Evolutionary conservation across 2,888 invertebrate species (phyloP), one percentile per base, ranked within the genome.

Genomic region (Oscheius onirici): DNA sequence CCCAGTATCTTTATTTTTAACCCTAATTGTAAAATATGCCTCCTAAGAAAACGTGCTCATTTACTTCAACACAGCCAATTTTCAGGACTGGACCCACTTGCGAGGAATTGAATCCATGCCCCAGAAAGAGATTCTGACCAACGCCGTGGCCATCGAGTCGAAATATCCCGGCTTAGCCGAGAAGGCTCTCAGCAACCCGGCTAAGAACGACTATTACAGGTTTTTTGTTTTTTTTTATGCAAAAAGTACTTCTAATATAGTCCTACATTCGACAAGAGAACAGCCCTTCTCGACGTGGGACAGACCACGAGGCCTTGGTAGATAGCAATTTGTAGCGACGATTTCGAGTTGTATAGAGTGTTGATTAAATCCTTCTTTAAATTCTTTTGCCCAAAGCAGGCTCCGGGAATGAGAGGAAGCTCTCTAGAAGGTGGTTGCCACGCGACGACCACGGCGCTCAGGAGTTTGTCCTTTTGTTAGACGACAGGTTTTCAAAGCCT

Each of bases 261-360:
- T 3, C 84, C 83, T 46, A 79, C 79, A 24, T 85, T 81, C 76
- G 75, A 77, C 69, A 85, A 85, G 78, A 79, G 85, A 71, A 80
- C 81, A 17, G 79, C 84, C 17, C 73, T 72, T 49, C 75, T 83
- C 43, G 83, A 85, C 55, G 77, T 85, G 57, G 84, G 84, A 71
- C 77, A 77, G 71, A 78, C 84, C 43, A 71, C 75, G 40, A 77
- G 85, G 61, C 84, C 84, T 49, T 85, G 83, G 82, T 85, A 76
- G 74, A 75, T 26, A 63, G 63, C 46, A 49, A 63, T 10, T 49
- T 46, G 8, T 63, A 63, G 63, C n/a, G 41, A 17, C 24, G 26
- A n/a, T n/a, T n/a, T n/a, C n/a, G n/a, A n/a, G 28, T 63, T 49
- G 63, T 63, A 49, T 63, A 63, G 49, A 22, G 46, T 63, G 63